phyloP scores from a whole-genome alignment of 2,113 vertebrate genomes.

The Sylvicapra grimmia region DNA sequence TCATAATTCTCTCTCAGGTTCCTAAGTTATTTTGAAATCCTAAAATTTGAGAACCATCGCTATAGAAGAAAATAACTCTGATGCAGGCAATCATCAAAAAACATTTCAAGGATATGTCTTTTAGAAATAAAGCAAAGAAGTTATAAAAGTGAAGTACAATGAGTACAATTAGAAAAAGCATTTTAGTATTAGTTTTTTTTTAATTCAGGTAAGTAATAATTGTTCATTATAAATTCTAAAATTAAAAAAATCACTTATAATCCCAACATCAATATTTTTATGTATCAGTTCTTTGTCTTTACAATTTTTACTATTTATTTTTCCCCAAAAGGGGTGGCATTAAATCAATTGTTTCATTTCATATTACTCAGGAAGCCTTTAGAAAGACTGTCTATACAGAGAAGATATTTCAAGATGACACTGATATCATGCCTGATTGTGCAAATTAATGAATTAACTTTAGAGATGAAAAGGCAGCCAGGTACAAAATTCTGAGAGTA shows the following conservation, averaged over 20 bases:
- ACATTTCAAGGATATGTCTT: not conserved
- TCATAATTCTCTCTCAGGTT: not conserved
- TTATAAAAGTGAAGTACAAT: not conserved
- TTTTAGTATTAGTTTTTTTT: not conserved
- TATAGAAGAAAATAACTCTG: not conserved
- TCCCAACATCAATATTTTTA: not conserved
- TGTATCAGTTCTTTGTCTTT: not conserved
- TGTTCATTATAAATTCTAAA: not conserved
- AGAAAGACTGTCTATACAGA: not conserved
- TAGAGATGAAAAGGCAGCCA: not conserved
- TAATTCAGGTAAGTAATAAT: not conserved
- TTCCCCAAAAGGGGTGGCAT: not conserved
- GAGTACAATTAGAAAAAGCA: not conserved
- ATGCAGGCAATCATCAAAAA: not conserved
- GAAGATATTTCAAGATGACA: not conserved
- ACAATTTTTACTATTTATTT: not conserved
- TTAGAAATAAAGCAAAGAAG: not conserved
- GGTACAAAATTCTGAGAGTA: not conserved
- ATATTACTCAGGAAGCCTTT: not conserved
- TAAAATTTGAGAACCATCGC: not conserved
- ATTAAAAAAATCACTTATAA: not conserved
- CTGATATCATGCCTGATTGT: not conserved
- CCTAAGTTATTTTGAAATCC: not conserved
- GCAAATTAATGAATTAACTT: not conserved
- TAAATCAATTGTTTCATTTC: not conserved